A percentile compares a stretch with the other conserved stretches of the same genome.
phyloP scores from a whole-genome alignment of 1,140 invertebrate genomes.

The Euwallacea fornicatus region DNA sequence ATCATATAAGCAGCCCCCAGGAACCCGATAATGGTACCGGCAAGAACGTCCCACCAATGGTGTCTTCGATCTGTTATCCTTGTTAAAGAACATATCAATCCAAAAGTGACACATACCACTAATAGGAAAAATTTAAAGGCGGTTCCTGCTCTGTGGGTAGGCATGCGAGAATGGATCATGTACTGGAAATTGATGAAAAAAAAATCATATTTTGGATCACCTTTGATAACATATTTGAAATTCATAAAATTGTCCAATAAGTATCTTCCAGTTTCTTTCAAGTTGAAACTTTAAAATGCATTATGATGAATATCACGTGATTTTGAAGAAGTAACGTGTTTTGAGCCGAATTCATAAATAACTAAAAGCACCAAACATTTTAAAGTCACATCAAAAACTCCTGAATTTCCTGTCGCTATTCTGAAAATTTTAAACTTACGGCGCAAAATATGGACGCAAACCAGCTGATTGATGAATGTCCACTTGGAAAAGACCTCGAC shows the following conservation, averaged over 20 bases:
- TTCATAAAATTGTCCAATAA: too few relatives aligned
- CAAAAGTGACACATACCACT: constrained; percentile 61
- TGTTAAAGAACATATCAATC: constrained; percentile 65
- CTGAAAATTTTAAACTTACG: constrained; percentile 59
- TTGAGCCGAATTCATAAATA: background rate
- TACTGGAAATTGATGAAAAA: constrained; percentile 57
- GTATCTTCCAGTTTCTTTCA: too few relatives aligned
- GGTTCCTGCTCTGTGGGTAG: constrained; percentile 54
- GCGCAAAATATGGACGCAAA: constrained; percentile 68
- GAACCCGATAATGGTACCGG: constrained; percentile 62
- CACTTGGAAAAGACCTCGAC: constrained; percentile 78
- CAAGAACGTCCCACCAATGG: constrained; percentile 78
- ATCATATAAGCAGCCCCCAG: constrained; percentile 28
- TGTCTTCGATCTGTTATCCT: constrained; percentile 72
- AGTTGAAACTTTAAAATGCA: too few relatives aligned
- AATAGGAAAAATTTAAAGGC: constrained; percentile 65
- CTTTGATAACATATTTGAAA: too few relatives aligned
- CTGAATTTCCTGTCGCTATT: background rate
- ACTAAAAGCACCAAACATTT: background rate
- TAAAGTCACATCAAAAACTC: background rate
- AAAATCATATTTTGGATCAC: too few relatives aligned
- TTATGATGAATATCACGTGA: too few relatives aligned
- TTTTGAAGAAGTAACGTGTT: too few relatives aligned
- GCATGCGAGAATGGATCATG: constrained; percentile 65
- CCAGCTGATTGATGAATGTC: constrained; percentile 70